Conservation (phyloP, 35 echinoderm and acorn worm species). For the Apostichopus californicus region DNA sequence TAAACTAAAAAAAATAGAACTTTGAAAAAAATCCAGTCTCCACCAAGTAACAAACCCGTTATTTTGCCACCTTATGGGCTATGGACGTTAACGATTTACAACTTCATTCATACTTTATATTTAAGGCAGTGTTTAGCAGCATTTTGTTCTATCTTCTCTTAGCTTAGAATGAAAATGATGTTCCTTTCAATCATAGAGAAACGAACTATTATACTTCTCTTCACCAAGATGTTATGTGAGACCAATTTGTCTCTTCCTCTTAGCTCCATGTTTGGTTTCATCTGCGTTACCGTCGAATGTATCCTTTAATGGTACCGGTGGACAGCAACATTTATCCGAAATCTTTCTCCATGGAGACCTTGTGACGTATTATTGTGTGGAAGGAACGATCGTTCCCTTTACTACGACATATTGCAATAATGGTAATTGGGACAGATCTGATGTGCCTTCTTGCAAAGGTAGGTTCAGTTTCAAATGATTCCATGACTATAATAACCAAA, state of each 20-base stretch:
- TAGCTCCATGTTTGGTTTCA: background rate
- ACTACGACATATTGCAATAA: background rate
- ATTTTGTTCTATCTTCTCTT: too few species aligned
- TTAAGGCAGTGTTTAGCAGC: too few species aligned
- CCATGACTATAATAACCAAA: background rate
- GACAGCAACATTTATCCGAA: background rate
- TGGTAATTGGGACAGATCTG: background rate
- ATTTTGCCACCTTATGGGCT: too few species aligned
- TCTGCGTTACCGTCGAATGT: background rate
- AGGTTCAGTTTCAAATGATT: background rate
- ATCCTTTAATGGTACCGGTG: background rate
- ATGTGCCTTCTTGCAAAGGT: background rate
- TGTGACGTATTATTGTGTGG: background rate
- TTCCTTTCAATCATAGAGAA: too few species aligned
- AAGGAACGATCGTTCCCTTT: background rate
- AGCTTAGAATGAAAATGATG: too few species aligned
- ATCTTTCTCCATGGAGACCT: background rate
- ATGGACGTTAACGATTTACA: too few species aligned
- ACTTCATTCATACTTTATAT: too few species aligned
- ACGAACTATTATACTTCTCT: too few species aligned
- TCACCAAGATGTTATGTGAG: too few species aligned
- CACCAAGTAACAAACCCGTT: too few species aligned
- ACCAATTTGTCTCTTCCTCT: background rate
- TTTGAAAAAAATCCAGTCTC: too few species aligned
- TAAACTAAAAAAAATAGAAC: too few species aligned